Percentiles rank a stretch among this genome's conserved stretches.
Conservation (phyloP, 2,113 vertebrate genomes). For the Leucoraja erinaceus region DNA sequence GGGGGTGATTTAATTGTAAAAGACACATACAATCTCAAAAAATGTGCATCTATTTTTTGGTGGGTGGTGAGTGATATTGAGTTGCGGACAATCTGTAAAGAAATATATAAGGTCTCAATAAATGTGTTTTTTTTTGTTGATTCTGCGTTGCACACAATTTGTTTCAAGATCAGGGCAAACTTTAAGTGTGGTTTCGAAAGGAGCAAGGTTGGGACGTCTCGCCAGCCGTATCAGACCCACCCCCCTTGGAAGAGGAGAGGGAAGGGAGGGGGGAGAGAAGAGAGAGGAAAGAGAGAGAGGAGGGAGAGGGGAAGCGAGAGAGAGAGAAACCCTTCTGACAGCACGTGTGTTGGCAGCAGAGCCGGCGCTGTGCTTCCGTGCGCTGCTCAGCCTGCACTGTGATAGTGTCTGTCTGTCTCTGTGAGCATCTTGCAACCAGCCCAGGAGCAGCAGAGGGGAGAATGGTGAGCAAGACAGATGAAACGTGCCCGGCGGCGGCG, state of each 20-base stretch:
- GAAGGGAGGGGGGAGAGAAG: not conserved
- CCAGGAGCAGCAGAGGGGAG: too few species aligned
- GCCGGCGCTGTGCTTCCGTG: constrained; percentile 11
- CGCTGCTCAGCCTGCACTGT: not conserved
- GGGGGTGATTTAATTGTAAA: too few species aligned
- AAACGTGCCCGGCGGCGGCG: not conserved
- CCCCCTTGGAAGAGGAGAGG: not conserved
- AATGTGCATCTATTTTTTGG: too few species aligned
- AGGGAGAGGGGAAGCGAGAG: not conserved
- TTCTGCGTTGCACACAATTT: not conserved
- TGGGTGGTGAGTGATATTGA: too few species aligned
- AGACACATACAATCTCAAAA: too few species aligned
- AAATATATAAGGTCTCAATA: too few species aligned
- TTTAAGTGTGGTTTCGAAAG: not conserved
- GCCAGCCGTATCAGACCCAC: not conserved
- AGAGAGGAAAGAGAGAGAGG: not conserved
- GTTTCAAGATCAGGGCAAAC: too few species aligned
- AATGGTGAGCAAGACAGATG: constrained; percentile 35
- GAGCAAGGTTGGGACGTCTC: not conserved
- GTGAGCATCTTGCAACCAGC: too few species aligned
- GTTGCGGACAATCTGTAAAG: too few species aligned
- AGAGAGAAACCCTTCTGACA: not conserved
- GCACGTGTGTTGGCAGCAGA: constrained; percentile 14
- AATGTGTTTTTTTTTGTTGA: too few species aligned
- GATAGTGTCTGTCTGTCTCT: too few species aligned